Evolutionary conservation across 2,888 invertebrate species (phyloP).

Genomic region (Phaedon cochleariae): DNA sequence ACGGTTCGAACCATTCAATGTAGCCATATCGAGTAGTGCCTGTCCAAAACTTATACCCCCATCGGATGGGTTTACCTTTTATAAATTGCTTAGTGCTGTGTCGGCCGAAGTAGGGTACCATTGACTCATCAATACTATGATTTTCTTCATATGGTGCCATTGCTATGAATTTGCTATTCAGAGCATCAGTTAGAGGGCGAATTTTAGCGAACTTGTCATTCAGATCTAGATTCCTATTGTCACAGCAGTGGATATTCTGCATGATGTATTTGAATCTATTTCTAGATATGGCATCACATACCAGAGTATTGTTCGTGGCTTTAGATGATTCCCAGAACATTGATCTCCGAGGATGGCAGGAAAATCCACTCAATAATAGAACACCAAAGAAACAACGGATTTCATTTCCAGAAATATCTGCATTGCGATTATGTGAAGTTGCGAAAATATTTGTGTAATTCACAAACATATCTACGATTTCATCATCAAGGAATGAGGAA

Average conservation of each 20-base stretch:
- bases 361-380: constrained; percentile 5
- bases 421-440: no score
- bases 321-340: constrained; percentile 16
- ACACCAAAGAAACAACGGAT: constrained; percentile 8
- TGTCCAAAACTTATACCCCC: no score
- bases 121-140: no score
- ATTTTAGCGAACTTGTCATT: constrained; percentile 33
- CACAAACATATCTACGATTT: constrained; percentile 7
- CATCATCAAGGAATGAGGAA: not conserved
- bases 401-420: constrained; percentile 9
- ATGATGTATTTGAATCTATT: constrained; percentile 21
- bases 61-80: no score
- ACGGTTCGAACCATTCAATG: no score
- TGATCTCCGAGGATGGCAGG: constrained; percentile 7
- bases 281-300: constrained; percentile 15
- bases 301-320: constrained; percentile 15
- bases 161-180: constrained; percentile 33
- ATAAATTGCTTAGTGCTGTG: no score
- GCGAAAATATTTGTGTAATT: not conserved
- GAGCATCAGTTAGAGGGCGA: constrained; percentile 23
- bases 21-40: no score
- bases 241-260: no score
- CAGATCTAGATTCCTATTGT: no score
- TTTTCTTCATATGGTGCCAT: no score
- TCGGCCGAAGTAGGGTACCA: no score